These are phyloP conservation scores for Propithecus coquereli DNA, from an alignment of 2,113 vertebrate genomes.

Conservation along the genomic window DNA sequence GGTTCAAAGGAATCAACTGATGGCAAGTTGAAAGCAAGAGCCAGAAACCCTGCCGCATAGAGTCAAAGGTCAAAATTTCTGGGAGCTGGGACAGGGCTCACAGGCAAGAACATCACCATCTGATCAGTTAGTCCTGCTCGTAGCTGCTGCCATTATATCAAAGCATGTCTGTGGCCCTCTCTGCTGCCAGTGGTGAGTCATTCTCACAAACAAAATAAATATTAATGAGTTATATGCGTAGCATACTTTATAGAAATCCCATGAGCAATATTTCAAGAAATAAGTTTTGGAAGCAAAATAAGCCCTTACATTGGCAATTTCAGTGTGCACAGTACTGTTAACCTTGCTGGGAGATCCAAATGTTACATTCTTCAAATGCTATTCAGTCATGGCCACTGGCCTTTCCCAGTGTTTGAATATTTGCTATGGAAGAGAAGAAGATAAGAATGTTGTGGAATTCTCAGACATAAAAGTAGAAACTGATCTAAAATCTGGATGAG, in stretches of 20 bases:
- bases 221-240: slow-evolving; percentile 50
- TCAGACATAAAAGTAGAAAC: slow-evolving; percentile 34
- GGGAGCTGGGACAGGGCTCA: not conserved
- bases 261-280: slow-evolving; percentile 38
- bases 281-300: slow-evolving; percentile 56
- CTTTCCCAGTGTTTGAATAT: slow-evolving; percentile 42
- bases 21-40: not conserved
- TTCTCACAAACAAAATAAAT: slow-evolving; percentile 61
- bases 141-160: not conserved
- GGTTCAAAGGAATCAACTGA: not conserved
- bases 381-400: slow-evolving; percentile 12
- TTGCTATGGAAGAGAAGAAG: not conserved
- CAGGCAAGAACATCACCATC: not conserved
- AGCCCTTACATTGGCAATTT: slow-evolving; percentile 55
- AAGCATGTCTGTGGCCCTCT: not conserved
- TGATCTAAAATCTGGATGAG: not conserved
- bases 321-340: not conserved
- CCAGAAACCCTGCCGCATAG: not conserved
- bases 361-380: slow-evolving; percentile 45
- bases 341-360: slow-evolving; percentile 34
- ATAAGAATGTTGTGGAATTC: slow-evolving; percentile 6
- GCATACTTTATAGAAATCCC: slow-evolving; percentile 45
- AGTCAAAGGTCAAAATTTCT: slow-evolving; percentile 8
- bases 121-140: not conserved
- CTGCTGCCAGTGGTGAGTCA: slow-evolving; percentile 36